A percentile compares a stretch with the other conserved stretches of the same genome.
These are phyloP conservation scores for Centropristis striata DNA, from an alignment of 2,113 vertebrate genomes.

Conservation along the genomic window DNA sequence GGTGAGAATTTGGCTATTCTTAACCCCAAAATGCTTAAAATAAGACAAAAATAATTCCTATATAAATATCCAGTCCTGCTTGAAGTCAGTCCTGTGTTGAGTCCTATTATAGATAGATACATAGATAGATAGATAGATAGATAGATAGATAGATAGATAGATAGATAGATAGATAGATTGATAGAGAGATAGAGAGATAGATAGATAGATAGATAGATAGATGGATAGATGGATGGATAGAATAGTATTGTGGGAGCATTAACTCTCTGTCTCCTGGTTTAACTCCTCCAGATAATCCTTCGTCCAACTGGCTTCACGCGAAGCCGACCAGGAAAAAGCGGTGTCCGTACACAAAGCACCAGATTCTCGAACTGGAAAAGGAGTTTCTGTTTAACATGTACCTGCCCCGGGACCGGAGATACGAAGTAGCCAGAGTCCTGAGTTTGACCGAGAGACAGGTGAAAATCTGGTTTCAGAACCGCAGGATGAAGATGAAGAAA, in stretches of 20 bases:
- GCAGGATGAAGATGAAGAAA: constrained; percentile 99
- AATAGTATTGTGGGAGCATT: constrained; percentile 46
- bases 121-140: too few relatives aligned
- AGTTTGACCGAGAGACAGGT: constrained; percentile 99
- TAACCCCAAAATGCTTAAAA: neutral
- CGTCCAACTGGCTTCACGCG: constrained; percentile 98
- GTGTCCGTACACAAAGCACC: constrained; percentile 97
- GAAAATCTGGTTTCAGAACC: constrained; percentile 99
- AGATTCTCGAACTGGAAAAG: constrained; percentile 98
- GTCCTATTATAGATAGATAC: too few relatives aligned
- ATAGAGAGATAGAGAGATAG: too few relatives aligned
- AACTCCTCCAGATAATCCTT: constrained; percentile 91
- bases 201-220: too few relatives aligned
- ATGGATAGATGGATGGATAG: too few relatives aligned
- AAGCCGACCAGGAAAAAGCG: constrained; percentile 98
- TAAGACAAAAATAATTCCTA: neutral
- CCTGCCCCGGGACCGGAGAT: constrained; percentile 97
- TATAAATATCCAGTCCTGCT: neutral
- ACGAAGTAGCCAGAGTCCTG: constrained; percentile 95
- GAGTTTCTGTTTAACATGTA: constrained; percentile 99
- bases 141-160: too few relatives aligned
- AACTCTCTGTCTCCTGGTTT: constrained; percentile 67
- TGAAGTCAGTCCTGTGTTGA: constrained; percentile 40
- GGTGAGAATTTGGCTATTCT: neutral
- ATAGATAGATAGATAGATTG: too few relatives aligned